These are phyloP conservation scores for Rhinella marina DNA, from an alignment of 2,797 vertebrate genomes.

Conservation along the genomic window DNA sequence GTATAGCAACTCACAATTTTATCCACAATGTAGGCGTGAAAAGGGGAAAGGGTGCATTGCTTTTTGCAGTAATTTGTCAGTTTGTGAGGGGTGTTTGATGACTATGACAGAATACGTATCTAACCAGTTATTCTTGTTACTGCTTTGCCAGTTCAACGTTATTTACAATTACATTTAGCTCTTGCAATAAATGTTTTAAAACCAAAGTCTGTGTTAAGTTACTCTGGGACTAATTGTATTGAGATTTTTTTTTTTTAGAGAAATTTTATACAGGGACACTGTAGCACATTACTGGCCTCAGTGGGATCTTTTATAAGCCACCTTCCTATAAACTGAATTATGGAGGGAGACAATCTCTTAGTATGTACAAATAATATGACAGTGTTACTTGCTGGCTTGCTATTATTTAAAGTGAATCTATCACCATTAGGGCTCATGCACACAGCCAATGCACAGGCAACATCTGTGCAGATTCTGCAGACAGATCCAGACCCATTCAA, in stretches of 20 bases:
- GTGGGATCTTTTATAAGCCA: too few species aligned
- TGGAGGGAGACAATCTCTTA: too few species aligned
- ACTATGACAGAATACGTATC: constrained; percentile 93
- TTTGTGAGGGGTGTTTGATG: constrained; percentile 95
- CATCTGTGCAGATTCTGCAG: too few species aligned
- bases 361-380: too few species aligned
- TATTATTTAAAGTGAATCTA: too few species aligned
- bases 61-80: constrained; percentile 95
- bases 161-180: constrained; percentile 95
- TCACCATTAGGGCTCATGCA: too few species aligned
- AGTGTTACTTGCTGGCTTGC: too few species aligned
- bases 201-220: constrained; percentile 78
- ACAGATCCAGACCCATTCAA: too few species aligned
- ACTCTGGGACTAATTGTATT: constrained; percentile 61
- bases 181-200: constrained; percentile 99
- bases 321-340: too few species aligned
- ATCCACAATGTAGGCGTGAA: constrained; percentile 83
- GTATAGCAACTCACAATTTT: constrained; percentile 89
- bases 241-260: neutral
- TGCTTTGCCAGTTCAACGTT: constrained; percentile 86
- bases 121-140: constrained; percentile 99
- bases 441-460: too few species aligned
- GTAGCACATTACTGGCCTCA: too few species aligned
- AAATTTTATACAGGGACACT: too few species aligned
- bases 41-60: constrained; percentile 92